Evolutionary conservation across 2,888 invertebrate species (phyloP).

Genomic region (Drosophila putrida): DNA sequence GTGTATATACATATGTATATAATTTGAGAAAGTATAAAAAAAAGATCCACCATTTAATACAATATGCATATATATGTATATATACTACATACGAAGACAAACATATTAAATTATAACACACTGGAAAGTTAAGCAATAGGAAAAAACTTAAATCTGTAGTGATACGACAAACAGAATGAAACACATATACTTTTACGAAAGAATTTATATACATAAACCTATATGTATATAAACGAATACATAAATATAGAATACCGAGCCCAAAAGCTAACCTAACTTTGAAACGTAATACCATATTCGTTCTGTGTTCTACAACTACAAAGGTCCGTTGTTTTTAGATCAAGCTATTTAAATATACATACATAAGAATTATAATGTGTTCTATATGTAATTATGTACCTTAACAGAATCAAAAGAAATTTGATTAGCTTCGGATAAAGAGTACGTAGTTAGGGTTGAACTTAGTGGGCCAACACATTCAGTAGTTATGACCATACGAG

Average conservation of each 20-base stretch:
- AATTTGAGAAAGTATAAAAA: background rate
- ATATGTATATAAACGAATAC: too few relatives aligned
- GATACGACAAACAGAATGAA: too few relatives aligned
- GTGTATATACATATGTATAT: background rate
- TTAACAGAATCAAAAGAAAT: background rate
- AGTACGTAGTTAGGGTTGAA: slow-evolving; percentile 6
- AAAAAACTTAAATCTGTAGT: background rate
- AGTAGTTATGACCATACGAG: background rate
- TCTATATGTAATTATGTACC: background rate
- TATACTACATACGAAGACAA: background rate
- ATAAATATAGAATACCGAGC: too few relatives aligned
- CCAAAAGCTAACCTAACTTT: too few relatives aligned
- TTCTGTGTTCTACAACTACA: too few relatives aligned
- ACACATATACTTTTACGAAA: too few relatives aligned
- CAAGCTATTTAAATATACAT: background rate
- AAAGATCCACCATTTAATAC: background rate
- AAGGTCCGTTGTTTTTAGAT: too few relatives aligned
- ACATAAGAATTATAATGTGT: background rate
- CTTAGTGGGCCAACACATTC: background rate
- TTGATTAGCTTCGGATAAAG: background rate
- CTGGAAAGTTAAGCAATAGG: background rate
- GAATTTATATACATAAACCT: too few relatives aligned
- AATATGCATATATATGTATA: background rate
- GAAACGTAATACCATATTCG: too few relatives aligned
- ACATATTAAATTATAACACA: background rate